Conservation (phyloP, 2,113 vertebrate species). For the Lucifuga dentata region DNA sequence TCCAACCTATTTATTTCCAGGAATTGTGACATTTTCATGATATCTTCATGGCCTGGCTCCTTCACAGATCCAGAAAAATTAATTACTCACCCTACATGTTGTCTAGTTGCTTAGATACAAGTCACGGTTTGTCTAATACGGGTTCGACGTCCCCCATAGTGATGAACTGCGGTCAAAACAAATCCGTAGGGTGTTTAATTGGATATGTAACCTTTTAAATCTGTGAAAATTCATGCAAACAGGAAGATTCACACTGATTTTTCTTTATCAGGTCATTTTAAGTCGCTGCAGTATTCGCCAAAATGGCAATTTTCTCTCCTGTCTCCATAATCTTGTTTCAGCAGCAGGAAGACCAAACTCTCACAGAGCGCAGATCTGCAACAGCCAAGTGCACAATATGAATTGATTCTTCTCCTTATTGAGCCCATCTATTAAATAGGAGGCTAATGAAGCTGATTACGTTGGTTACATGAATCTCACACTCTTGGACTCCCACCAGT, state of each 20-base stretch:
- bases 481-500: conserved; percentile 30
- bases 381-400: conserved; percentile 62
- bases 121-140: too few species aligned
- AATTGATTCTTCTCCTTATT: conserved; percentile 57
- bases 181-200: too few species aligned
- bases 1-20: too few species aligned
- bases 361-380: not conserved
- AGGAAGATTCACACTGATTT: conserved; percentile 2
- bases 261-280: conserved; percentile 49
- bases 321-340: conserved; percentile 53
- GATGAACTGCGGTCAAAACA: too few species aligned
- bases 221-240: not conserved
- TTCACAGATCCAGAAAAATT: too few species aligned
- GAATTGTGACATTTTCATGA: too few species aligned
- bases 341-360: conserved; percentile 20
- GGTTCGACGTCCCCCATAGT: too few species aligned
- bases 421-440: conserved; percentile 46
- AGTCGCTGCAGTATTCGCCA: conserved; percentile 11
- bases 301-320: conserved; percentile 36
- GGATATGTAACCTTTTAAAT: conserved; percentile 1
- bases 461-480: conserved; percentile 31
- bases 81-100: too few species aligned
- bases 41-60: too few species aligned
- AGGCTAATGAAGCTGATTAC: conserved; percentile 60
- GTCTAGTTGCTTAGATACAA: too few species aligned